Conservation (phyloP, 64 coral and sea anemone species). For the Astreopora myriophthalma region DNA sequence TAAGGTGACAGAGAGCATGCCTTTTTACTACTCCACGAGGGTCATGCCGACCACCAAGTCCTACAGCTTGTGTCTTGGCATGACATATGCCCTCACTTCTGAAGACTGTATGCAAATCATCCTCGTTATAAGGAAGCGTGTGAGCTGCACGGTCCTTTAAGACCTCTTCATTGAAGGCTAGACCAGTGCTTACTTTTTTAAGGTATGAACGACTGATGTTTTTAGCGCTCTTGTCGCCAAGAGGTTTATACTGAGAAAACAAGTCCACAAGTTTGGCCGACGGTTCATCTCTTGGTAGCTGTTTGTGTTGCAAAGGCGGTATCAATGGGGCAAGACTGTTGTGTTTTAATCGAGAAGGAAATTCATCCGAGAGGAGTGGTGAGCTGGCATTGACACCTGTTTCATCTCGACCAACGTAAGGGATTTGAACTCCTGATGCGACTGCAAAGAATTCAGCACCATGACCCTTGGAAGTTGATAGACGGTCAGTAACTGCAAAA, state of each 20-base stretch:
- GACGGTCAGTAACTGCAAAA: slow-evolving; percentile 53
- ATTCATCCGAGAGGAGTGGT: slow-evolving; percentile 35
- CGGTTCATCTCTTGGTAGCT: slow-evolving; percentile 15
- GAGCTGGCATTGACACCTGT: slow-evolving; percentile 34
- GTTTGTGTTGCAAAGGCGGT: not conserved
- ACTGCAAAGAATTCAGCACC: slow-evolving; percentile 95
- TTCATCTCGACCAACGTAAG: slow-evolving; percentile 87
- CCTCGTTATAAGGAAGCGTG: slow-evolving; percentile 72
- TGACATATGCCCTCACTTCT: slow-evolving; percentile 62
- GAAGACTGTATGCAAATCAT: slow-evolving; percentile 63
- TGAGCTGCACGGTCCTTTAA: slow-evolving; percentile 80
- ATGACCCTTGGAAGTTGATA: slow-evolving; percentile 69
- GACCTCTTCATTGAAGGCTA: slow-evolving; percentile 79
- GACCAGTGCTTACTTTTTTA: slow-evolving; percentile 78
- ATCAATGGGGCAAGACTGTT: not conserved
- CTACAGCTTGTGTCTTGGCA: slow-evolving; percentile 23
- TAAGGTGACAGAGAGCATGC: slow-evolving; percentile 81
- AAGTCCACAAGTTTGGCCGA: slow-evolving; percentile 60
- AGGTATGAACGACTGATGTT: slow-evolving; percentile 76
- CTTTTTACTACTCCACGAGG: slow-evolving; percentile 64
- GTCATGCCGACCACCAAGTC: slow-evolving; percentile 79
- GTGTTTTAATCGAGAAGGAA: slow-evolving; percentile 15
- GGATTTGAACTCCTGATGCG: slow-evolving; percentile 81
- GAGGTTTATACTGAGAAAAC: slow-evolving; percentile 45
- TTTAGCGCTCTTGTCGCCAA: slow-evolving; percentile 66